These are phyloP conservation scores for Lynx canadensis DNA, from an alignment of 2,113 vertebrate species.

Conservation along the genomic window DNA sequence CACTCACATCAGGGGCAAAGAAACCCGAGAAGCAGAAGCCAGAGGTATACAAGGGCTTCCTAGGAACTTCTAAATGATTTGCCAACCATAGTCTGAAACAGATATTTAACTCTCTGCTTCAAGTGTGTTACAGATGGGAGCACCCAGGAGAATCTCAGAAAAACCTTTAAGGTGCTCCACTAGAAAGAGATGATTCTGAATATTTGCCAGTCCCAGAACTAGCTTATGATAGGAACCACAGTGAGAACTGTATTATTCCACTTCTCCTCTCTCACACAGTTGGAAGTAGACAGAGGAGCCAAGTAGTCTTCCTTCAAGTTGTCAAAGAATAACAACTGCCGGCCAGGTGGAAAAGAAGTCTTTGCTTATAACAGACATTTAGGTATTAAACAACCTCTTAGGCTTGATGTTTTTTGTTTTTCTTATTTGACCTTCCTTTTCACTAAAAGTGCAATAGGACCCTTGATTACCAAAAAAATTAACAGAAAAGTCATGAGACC, in stretches of 20 bases:
- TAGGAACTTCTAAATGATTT: background rate
- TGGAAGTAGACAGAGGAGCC: background rate
- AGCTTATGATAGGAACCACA: background rate
- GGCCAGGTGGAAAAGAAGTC: background rate
- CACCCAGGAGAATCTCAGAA: background rate
- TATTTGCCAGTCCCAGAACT: background rate
- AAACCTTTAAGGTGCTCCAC: background rate
- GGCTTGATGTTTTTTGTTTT: background rate
- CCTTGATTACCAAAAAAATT: background rate
- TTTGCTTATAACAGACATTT: background rate
- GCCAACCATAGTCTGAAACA: background rate
- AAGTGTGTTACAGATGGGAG: background rate
- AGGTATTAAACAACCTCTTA: background rate
- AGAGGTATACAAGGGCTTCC: background rate
- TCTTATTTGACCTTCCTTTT: background rate
- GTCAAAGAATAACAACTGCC: background rate
- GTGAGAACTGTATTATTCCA: background rate
- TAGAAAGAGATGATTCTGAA: background rate
- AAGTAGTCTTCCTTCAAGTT: background rate
- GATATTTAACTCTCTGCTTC: background rate
- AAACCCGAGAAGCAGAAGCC: background rate
- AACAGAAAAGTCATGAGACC: background rate
- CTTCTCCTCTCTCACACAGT: background rate
- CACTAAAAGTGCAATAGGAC: background rate
- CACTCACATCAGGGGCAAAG: background rate